Conservation (phyloP, 35 echinoderm and acorn worm genomes). For the Diadema setosum region DNA sequence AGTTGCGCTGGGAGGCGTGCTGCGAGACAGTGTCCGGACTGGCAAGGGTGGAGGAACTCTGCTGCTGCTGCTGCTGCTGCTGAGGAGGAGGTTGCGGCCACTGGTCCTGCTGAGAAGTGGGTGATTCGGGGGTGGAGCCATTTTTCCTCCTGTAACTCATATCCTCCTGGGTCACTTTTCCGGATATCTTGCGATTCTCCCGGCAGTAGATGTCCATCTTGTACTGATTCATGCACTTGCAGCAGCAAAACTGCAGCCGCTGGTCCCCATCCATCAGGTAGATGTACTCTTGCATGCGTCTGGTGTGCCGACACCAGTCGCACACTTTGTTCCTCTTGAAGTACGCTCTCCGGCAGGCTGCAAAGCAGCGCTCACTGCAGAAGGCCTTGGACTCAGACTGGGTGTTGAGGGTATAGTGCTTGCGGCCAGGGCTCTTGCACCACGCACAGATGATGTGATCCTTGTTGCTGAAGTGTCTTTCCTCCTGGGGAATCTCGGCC, state of each 20-base stretch:
- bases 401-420: constrained; percentile 93
- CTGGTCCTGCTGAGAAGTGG: background rate
- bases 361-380: constrained; percentile 98
- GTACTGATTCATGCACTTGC: constrained; percentile 72
- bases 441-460: constrained; percentile 83
- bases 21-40: background rate
- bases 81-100: too few relatives aligned
- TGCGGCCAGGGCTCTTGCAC: constrained; percentile 80
- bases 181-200: background rate
- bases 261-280: constrained; percentile 21
- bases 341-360: constrained; percentile 66
- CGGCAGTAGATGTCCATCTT: constrained; percentile 53
- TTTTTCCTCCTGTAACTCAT: background rate
- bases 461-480: background rate
- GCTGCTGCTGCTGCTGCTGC: constrained; percentile 1
- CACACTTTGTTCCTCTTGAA: constrained; percentile 78
- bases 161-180: constrained; percentile 8
- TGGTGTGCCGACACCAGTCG: constrained; percentile 74
- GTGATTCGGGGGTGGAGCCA: background rate
- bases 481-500: background rate
- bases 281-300: constrained; percentile 65
- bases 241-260: constrained; percentile 82
- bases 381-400: constrained; percentile 79
- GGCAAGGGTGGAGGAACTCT: background rate
- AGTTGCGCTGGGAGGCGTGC: background rate